A percentile compares a stretch with the other conserved stretches of the same genome.
These are phyloP conservation scores for Panthera tigris DNA, from an alignment of 2,113 vertebrate species.

Conservation along the genomic window DNA sequence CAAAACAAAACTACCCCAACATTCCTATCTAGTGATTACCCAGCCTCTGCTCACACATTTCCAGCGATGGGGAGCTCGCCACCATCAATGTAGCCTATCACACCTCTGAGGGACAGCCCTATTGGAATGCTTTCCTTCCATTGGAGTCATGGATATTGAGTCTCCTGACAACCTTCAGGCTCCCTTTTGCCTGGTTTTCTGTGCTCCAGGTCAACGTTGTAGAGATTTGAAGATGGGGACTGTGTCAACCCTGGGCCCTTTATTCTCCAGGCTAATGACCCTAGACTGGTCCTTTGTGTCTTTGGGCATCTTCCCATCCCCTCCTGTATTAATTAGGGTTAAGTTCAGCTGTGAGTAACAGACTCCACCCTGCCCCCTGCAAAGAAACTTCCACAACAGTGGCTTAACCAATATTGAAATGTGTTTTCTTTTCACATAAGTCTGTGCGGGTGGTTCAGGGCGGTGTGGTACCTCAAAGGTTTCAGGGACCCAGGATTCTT, in stretches of 20 bases:
- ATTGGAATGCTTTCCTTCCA: not conserved
- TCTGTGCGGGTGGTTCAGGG: not conserved
- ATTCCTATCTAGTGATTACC: not conserved
- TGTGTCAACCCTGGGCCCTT: not conserved
- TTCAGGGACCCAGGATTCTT: not conserved
- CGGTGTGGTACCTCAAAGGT: not conserved
- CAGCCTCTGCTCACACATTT: not conserved
- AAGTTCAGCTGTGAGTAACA: not conserved
- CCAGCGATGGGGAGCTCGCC: not conserved
- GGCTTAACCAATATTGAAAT: not conserved
- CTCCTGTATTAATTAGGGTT: not conserved
- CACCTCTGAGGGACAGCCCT: not conserved
- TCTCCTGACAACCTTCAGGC: not conserved
- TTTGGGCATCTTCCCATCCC: not conserved
- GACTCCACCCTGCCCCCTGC: not conserved
- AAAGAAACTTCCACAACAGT: not conserved
- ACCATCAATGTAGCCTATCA: not conserved
- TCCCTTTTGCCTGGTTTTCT: not conserved
- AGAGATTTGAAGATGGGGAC: not conserved
- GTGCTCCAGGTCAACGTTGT: not conserved
- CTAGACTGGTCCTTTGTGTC: not conserved
- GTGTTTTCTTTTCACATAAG: not conserved
- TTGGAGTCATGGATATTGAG: not conserved
- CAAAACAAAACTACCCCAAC: too few species aligned
- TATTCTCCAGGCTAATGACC: not conserved